phyloP scores from a whole-genome alignment of 2,797 vertebrate species.

The Characodon lateralis region DNA sequence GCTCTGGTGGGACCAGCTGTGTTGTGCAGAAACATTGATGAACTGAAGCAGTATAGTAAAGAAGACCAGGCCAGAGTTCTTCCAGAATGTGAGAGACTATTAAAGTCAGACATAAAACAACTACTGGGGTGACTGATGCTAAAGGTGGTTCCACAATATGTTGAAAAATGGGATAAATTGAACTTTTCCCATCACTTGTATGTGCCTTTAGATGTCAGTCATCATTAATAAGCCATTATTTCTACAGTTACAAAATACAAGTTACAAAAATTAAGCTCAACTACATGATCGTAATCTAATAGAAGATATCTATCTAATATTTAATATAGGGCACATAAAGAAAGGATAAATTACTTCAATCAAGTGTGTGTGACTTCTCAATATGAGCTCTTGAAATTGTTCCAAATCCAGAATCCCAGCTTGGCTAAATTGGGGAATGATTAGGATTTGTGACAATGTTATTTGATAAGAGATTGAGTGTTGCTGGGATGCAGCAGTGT shows the following conservation, averaged over 20 bases:
- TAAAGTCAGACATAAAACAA: not conserved
- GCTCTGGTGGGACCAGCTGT: not conserved
- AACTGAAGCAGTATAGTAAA: not conserved
- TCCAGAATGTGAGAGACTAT: not conserved
- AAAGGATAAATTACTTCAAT: slow-evolving; percentile 10
- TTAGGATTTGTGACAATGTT: slow-evolving; percentile 4
- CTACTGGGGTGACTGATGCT: too few relatives aligned
- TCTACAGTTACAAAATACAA: not conserved
- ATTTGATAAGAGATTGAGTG: slow-evolving; percentile 6
- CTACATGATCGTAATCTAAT: not conserved
- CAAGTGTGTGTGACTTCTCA: not conserved
- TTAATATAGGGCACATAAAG: not conserved
- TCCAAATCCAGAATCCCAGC: not conserved
- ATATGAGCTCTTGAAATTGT: not conserved
- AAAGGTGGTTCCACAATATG: not conserved
- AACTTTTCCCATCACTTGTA: not conserved
- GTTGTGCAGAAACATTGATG: not conserved
- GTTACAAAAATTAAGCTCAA: not conserved
- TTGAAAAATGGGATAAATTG: not conserved
- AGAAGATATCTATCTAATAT: not conserved
- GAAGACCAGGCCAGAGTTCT: not conserved
- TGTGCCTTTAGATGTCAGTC: not conserved
- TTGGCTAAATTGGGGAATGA: slow-evolving; percentile 1
- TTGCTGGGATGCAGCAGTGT: slow-evolving; percentile 8
- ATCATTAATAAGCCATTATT: not conserved